Evolutionary conservation across 2,113 vertebrate species (phyloP), one percentile per base, ranked within the genome.

Genomic region (Cyphomyrus plagiostoma): DNA sequence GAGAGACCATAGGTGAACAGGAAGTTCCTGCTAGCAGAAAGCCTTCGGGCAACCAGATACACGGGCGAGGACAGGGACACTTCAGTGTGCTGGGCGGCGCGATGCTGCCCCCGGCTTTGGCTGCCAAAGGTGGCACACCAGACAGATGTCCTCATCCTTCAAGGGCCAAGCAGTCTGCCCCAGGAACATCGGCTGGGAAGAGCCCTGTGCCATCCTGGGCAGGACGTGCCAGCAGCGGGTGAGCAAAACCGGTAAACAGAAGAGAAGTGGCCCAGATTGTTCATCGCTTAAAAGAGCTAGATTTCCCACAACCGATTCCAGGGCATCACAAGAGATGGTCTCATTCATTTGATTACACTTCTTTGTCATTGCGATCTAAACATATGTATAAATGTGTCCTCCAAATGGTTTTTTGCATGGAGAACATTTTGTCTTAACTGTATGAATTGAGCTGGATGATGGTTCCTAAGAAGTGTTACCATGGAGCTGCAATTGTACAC

Each of bases 401-500:
- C 11, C 10, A 42, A 45, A 21, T 66, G 53, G 17, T 17, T 56
- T 66, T 21, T 19, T 88, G 56, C 23, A 70, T 45, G 58, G 62
- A 88, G 23, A 66, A 45, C 52, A 87, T 87, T 80, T 42, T 26
- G 87, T 15, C 42, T 50, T 35, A 89, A 86, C 70, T 66, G 30
- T 90, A 35, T 19, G 52, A 56, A 82, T 30, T 90, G 88, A 83
- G 77, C 88, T 87, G 85, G 26, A 86, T 62, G 58, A 62, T 15
- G 15, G 49, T 52, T 56, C 49, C 85, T 46, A 74, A 88, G 88
- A 35, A 58, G 46, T 84, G 91, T 91, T 92, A 87, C 86, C 89
- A 92, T 90, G 89, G 88, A 48, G 26, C 90, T 90, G 50, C 46
- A 90, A 70, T 45, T 86, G 89, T 89, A 90, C 90, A 80, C 49